A percentile compares a stretch with the other conserved stretches of the same genome.
Conservation (phyloP, 2,113 vertebrate species). For the Dipodomys spectabilis region DNA sequence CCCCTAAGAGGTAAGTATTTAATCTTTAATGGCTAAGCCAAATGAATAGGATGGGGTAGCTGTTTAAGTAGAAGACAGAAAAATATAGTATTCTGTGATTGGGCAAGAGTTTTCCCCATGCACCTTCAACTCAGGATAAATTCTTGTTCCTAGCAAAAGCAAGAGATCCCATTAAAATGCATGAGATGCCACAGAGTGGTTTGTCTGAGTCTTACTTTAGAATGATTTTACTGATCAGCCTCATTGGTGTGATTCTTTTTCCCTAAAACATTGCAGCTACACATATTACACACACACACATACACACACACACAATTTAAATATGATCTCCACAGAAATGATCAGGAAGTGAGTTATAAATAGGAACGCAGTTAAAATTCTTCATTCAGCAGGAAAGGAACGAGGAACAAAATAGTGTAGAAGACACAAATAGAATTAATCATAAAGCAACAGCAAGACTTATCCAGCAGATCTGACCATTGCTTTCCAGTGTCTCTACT, state of each 20-base stretch:
- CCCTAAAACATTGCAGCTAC: not conserved
- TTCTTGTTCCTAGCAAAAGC: slow-evolving; percentile 30
- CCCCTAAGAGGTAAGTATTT: not conserved
- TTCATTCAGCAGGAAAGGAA: not conserved
- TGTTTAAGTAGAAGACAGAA: too few relatives aligned
- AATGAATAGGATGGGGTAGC: not conserved
- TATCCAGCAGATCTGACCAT: not conserved
- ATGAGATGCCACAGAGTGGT: not conserved
- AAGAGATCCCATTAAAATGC: not conserved
- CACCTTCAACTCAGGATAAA: slow-evolving; percentile 12
- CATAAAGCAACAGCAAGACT: not conserved
- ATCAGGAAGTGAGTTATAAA: not conserved
- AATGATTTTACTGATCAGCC: not conserved
- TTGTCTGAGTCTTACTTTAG: slow-evolving; percentile 38
- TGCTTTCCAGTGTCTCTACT: not conserved
- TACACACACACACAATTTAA: not conserved
- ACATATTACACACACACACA: not conserved
- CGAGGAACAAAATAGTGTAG: not conserved
- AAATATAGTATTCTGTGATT: too few relatives aligned
- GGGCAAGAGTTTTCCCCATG: not conserved
- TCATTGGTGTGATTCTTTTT: not conserved
- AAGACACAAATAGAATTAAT: not conserved
- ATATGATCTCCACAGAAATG: not conserved
- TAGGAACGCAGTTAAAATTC: not conserved
- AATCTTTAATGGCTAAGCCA: not conserved